Percentiles rank a stretch among this genome's conserved stretches.
phyloP scores from a whole-genome alignment of 30 jellyfish, hydroid and myxozoan genomes.

The Aurelia sp. region DNA sequence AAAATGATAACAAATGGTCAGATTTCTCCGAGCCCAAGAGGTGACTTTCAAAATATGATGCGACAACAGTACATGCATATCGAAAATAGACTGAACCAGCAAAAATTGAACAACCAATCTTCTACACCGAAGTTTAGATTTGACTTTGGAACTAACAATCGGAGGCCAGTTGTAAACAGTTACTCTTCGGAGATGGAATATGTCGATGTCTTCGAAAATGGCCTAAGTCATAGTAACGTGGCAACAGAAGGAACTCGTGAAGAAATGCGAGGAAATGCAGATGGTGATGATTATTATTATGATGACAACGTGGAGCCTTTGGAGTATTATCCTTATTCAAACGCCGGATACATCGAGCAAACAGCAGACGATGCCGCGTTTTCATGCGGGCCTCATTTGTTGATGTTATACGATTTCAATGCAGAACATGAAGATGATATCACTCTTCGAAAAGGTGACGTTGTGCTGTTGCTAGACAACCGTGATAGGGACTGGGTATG shows the following conservation, averaged over 20 bases:
- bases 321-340: conserved; percentile 7
- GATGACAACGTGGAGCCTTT: too few relatives aligned
- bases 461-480: conserved; percentile 73
- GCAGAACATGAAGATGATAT: conserved; percentile 71
- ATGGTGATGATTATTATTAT: too few relatives aligned
- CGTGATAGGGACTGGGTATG: conserved; percentile 85
- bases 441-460: conserved; percentile 69
- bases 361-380: conserved; percentile 17
- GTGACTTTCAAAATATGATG: conserved; percentile 11
- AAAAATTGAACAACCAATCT: too few relatives aligned
- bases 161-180: too few relatives aligned
- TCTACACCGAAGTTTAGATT: too few relatives aligned
- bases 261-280: too few relatives aligned
- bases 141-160: too few relatives aligned
- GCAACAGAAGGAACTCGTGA: too few relatives aligned
- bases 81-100: neutral
- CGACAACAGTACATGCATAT: conserved; percentile 8
- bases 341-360: conserved; percentile 14
- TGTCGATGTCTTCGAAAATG: too few relatives aligned
- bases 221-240: too few relatives aligned
- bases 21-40: neutral
- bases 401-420: conserved; percentile 59
- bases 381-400: conserved; percentile 52
- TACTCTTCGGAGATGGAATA: too few relatives aligned
- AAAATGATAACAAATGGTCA: too few relatives aligned